Percentiles rank a stretch among this genome's conserved stretches.
These are phyloP conservation scores for Drosophila tropicalis DNA, from an alignment of 1,140 invertebrate genomes.

Conservation along the genomic window DNA sequence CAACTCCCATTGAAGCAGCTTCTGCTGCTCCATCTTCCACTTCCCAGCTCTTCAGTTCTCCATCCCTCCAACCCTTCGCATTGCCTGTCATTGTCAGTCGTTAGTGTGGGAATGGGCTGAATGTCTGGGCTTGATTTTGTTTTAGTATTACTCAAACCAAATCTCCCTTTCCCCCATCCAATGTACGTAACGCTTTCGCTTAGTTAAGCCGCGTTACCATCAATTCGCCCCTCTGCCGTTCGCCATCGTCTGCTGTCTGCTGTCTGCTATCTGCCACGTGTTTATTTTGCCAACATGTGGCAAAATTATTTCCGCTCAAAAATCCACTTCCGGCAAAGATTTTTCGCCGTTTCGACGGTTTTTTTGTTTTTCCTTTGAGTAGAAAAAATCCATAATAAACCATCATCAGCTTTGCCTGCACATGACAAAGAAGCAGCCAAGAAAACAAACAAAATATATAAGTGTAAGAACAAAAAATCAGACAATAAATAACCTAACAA, in stretches of 20 bases:
- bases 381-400: constrained; percentile 41
- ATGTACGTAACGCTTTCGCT: neutral
- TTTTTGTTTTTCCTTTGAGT: constrained; percentile 41
- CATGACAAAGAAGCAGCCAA: constrained; percentile 21
- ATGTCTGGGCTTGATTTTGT: constrained; percentile 47
- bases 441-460: constrained; percentile 15
- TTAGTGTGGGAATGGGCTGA: constrained; percentile 21
- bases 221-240: neutral
- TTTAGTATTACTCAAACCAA: constrained; percentile 40
- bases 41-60: too few relatives aligned
- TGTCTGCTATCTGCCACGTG: neutral
- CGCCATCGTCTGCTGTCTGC: neutral
- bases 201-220: constrained; percentile 1
- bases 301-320: constrained; percentile 79
- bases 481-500: constrained; percentile 13
- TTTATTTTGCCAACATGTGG: constrained; percentile 75
- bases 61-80: neutral
- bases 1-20: neutral
- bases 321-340: constrained; percentile 67
- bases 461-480: neutral
- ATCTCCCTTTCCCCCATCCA: neutral
- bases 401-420: constrained; percentile 33
- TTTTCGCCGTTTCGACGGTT: constrained; percentile 16
- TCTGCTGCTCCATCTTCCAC: neutral
- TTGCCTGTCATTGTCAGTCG: constrained; percentile 16